These are phyloP conservation scores for Rhinoptilus africanus DNA, from an alignment of 2,113 vertebrate species.

Conservation along the genomic window DNA sequence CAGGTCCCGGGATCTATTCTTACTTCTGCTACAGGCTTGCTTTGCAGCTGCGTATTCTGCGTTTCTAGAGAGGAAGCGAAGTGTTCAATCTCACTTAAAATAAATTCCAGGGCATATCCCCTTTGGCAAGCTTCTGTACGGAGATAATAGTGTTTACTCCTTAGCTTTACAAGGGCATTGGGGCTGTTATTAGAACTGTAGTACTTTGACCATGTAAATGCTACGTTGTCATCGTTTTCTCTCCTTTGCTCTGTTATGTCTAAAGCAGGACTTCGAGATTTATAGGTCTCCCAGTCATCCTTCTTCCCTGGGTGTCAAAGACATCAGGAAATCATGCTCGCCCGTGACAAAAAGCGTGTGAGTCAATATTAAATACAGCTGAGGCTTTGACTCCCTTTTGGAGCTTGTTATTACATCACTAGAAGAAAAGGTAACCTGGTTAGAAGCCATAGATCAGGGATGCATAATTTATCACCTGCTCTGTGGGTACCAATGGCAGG, in stretches of 20 bases:
- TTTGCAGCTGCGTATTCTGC: neutral
- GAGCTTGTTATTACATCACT: neutral
- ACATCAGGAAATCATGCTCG: neutral
- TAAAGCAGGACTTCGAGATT: slow-evolving; percentile 17
- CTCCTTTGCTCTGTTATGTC: neutral
- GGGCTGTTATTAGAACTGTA: neutral
- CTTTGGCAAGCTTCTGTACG: slow-evolving; percentile 1
- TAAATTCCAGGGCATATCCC: neutral
- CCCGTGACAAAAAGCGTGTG: neutral
- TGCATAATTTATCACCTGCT: neutral
- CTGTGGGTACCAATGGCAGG: neutral
- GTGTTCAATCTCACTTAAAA: neutral
- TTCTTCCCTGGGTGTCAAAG: neutral
- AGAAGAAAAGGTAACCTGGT: neutral
- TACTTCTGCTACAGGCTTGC: neutral
- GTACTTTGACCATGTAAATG: slow-evolving; percentile 56
- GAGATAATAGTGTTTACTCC: slow-evolving; percentile 41
- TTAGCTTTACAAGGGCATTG: slow-evolving; percentile 9
- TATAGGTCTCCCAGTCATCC: neutral
- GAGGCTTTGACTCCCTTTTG: neutral
- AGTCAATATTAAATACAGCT: neutral
- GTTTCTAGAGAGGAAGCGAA: neutral
- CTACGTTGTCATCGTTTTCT: slow-evolving; percentile 20
- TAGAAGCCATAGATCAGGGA: neutral
- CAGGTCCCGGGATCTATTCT: neutral